phyloP scores from a whole-genome alignment of 2,888 invertebrate genomes.

The Amiota communis region DNA sequence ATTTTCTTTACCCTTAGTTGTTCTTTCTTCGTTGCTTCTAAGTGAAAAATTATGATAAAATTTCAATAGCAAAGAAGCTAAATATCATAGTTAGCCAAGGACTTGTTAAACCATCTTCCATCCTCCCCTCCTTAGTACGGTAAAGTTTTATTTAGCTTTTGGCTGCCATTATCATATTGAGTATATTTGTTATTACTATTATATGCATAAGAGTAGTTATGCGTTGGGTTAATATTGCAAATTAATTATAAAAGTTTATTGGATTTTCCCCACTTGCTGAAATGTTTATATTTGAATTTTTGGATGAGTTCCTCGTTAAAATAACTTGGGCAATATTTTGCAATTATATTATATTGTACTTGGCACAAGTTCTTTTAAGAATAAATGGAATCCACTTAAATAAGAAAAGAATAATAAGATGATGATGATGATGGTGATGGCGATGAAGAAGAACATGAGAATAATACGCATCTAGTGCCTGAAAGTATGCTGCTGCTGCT shows the following conservation, averaged over 20 bases:
- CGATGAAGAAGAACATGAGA: too few species aligned
- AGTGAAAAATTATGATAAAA: conserved; percentile 61
- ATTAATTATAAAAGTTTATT: conserved; percentile 8
- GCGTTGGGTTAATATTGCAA: neutral
- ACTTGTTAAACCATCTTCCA: neutral
- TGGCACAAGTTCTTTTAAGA: conserved; percentile 35
- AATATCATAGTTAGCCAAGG: neutral
- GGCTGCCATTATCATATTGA: neutral
- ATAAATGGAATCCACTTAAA: conserved; percentile 55
- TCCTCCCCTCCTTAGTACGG: too few species aligned
- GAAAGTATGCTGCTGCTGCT: conserved; percentile 47
- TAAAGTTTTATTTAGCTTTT: conserved; percentile 57
- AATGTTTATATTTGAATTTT: neutral
- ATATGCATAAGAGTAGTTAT: neutral
- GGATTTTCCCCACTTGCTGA: neutral
- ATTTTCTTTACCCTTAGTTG: neutral
- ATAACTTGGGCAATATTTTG: conserved; percentile 1
- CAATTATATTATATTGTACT: conserved; percentile 2
- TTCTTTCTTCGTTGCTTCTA: neutral
- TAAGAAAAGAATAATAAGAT: conserved; percentile 17
- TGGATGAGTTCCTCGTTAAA: neutral
- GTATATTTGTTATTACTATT: neutral
- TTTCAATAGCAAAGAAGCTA: conserved; percentile 49
- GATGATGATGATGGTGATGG: too few species aligned
- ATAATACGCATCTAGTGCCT: conserved; percentile 46